Base-by-base conservation (phyloP, 92 coral and sea anemone species). In the Actinernus sp. region DNA sequence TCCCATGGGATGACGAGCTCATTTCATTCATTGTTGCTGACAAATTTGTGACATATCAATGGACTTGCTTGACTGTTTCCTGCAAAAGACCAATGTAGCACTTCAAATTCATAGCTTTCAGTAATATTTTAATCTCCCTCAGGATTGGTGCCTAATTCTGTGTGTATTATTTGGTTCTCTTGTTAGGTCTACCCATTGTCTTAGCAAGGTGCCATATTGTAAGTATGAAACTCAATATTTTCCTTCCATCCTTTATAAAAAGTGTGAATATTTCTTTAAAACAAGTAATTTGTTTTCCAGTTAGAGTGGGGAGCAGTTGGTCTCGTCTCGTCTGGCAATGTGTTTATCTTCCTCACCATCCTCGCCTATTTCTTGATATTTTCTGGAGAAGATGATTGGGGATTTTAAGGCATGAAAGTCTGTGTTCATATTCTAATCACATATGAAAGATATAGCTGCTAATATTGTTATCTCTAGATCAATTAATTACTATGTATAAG, bases 371-470 rank as follows among this genome's bases (percentile, higher is more conserved):
- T 94, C 72, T 3, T 91, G 18, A 31, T 94, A 46, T 94, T 94
- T 31, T 22, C 82, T 71, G 83, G 85, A 30, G 98, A 94, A 0
- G 98, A 94, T 74, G 98, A 94, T 28, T 94, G 93, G 93, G 97
- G 97, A 23, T 91, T 94, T 66, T 94, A 73, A 71, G 20, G 22
- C 20, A 5, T 51, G 26, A 1, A 6, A 51, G 17, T 1, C 26
- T 12, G 1, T n/a, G n/a, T n/a, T n/a, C n/a, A n/a, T n/a, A n/a
- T n/a, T 23, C 2, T 16, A 30, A 2, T 50, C 22, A 8, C 20
- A 3, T 33, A 26, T 2, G 26, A 28, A 26, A n/a, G n/a, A n/a
- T n/a, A n/a, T n/a, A n/a, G n/a, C n/a, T n/a, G n/a, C n/a, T n/a
- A n/a, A n/a, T n/a, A n/a, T n/a, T n/a, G n/a, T n/a, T n/a, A n/a